A percentile compares a stretch with the other conserved stretches of the same genome.
phyloP scores from a whole-genome alignment of 1,140 invertebrate species.

The Aphis craccivora region DNA sequence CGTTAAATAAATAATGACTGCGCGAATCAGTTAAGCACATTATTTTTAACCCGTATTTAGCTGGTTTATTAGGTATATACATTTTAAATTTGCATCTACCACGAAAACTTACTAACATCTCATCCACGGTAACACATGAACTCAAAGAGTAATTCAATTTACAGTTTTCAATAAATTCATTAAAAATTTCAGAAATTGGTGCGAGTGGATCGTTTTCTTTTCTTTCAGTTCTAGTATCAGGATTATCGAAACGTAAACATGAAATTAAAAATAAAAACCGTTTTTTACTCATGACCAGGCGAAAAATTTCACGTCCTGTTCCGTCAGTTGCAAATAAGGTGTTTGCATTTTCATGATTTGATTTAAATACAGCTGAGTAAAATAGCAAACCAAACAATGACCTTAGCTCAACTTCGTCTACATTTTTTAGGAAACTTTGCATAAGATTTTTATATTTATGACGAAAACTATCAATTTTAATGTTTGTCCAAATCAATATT shows the following conservation, averaged over 20 bases:
- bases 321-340: constrained; percentile 62
- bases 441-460: constrained; percentile 31
- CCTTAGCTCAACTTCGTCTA: constrained; percentile 58
- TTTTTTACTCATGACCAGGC: constrained; percentile 59
- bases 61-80: constrained; percentile 64
- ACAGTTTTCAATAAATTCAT: constrained; percentile 55
- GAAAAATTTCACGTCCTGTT: constrained; percentile 51
- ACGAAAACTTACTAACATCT: constrained; percentile 63
- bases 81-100: constrained; percentile 64
- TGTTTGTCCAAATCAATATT: constrained; percentile 12
- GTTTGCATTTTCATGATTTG: constrained; percentile 60
- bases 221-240: constrained; percentile 60
- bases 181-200: constrained; percentile 59
- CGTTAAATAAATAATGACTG: constrained; percentile 62
- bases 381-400: constrained; percentile 60
- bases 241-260: constrained; percentile 63
- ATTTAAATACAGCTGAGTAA: constrained; percentile 61
- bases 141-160: constrained; percentile 60
- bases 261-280: constrained; percentile 61
- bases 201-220: constrained; percentile 62
- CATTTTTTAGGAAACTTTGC: constrained; percentile 32
- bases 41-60: constrained; percentile 65
- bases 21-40: constrained; percentile 61
- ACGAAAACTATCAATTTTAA: constrained; percentile 35
- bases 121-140: constrained; percentile 60